Conservation (phyloP, 2,113 vertebrate species). For the Scatophagus argus region DNA sequence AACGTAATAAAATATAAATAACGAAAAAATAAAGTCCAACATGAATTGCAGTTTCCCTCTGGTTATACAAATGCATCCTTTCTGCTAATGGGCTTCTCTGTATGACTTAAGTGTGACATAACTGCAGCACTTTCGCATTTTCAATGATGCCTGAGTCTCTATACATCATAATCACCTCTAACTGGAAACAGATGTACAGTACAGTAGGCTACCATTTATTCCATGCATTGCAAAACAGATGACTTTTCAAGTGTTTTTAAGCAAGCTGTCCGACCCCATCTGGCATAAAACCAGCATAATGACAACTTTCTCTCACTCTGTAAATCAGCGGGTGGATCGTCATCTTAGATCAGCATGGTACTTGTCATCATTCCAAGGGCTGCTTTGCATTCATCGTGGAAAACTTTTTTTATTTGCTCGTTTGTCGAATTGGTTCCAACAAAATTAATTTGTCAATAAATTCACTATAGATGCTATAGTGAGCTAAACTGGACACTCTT, state of each 20-base stretch:
- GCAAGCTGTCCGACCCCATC: slow-evolving; percentile 37
- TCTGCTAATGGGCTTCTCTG: neutral
- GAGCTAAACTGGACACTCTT: neutral
- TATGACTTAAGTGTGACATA: neutral
- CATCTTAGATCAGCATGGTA: neutral
- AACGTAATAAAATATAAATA: neutral
- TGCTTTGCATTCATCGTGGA: slow-evolving; percentile 6
- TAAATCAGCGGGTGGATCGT: slow-evolving; percentile 7
- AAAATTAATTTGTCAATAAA: neutral
- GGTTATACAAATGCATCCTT: neutral
- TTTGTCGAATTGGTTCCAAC: neutral
- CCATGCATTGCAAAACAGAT: slow-evolving; percentile 13
- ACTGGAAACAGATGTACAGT: slow-evolving; percentile 36
- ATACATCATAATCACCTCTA: slow-evolving; percentile 29
- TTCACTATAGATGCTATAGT: neutral
- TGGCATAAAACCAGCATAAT: slow-evolving; percentile 10
- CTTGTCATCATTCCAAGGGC: neutral
- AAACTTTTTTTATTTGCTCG: no score
- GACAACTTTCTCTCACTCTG: slow-evolving; percentile 12
- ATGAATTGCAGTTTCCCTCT: neutral
- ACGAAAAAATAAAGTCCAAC: neutral
- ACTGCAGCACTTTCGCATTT: slow-evolving; percentile 14
- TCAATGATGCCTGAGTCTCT: neutral
- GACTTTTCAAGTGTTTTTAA: slow-evolving; percentile 36
- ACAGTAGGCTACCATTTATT: slow-evolving; percentile 13